phyloP scores from a whole-genome alignment of 2,888 invertebrate species.

The Rapana venosa region DNA sequence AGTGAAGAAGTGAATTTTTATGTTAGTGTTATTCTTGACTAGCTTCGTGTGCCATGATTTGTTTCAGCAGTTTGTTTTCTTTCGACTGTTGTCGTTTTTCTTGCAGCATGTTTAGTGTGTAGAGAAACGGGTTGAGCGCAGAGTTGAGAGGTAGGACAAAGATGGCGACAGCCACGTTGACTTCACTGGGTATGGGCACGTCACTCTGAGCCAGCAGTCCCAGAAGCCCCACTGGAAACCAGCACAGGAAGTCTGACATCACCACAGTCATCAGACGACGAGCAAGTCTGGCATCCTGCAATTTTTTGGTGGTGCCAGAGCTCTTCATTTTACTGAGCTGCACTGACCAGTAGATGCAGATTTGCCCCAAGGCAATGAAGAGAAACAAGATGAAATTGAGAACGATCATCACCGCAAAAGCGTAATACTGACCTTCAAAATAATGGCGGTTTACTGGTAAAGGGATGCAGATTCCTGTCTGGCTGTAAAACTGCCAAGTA shows the following conservation, averaged over 20 bases:
- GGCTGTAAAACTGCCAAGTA: conserved; percentile 65
- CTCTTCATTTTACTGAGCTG: neutral
- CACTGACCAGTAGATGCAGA: conserved; percentile 69
- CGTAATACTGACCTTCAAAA: conserved; percentile 75
- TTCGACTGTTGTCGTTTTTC: neutral
- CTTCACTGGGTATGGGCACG: neutral
- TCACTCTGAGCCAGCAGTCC: conserved; percentile 16
- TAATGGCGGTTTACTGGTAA: conserved; percentile 73
- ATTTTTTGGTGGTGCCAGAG: neutral
- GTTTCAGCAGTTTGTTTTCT: neutral
- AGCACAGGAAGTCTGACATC: conserved; percentile 19
- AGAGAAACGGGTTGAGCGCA: conserved; percentile 33
- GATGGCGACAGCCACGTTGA: conserved; percentile 8
- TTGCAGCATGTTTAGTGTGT: conserved; percentile 29
- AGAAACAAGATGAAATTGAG: conserved; percentile 72
- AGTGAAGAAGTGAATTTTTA: neutral
- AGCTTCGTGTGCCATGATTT: neutral
- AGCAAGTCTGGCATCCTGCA: neutral
- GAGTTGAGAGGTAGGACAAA: conserved; percentile 39
- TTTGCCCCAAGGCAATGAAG: conserved; percentile 70
- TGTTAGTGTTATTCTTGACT: neutral
- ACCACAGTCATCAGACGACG: conserved; percentile 12
- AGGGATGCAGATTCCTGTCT: conserved; percentile 74
- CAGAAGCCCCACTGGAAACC: conserved; percentile 24
- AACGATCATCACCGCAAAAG: conserved; percentile 71